A percentile compares a stretch with the other conserved stretches of the same genome.
phyloP scores from a whole-genome alignment of 2,888 invertebrate species.

The Drosophila kanekoi region DNA sequence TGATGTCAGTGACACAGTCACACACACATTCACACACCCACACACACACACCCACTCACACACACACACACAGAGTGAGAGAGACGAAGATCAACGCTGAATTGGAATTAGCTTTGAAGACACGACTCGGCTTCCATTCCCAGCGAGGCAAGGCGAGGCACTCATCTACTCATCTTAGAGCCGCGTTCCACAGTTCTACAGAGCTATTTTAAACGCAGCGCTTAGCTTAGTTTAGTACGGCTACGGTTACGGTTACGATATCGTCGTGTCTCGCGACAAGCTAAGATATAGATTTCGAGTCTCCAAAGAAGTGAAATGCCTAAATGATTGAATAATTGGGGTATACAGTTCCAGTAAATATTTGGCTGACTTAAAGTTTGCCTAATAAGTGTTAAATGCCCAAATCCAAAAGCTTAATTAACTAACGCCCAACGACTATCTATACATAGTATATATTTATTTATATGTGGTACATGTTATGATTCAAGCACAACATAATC shows the following conservation, averaged over 20 bases:
- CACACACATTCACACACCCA: slow-evolving; percentile 21
- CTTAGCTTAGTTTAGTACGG: slow-evolving; percentile 75
- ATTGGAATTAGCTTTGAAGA: slow-evolving; percentile 51
- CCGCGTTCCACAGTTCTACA: slow-evolving; percentile 31
- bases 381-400: slow-evolving; percentile 21
- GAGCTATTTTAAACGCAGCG: slow-evolving; percentile 29
- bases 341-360: background rate
- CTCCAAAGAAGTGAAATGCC: background rate
- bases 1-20: slow-evolving; percentile 74
- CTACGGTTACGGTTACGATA: slow-evolving; percentile 51
- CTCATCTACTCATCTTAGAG: slow-evolving; percentile 40
- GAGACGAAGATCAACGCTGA: slow-evolving; percentile 36
- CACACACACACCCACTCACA: slow-evolving; percentile 21
- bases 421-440: background rate
- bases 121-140: slow-evolving; percentile 30
- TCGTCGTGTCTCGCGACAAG: slow-evolving; percentile 18
- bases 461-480: slow-evolving; percentile 17
- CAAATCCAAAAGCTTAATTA: slow-evolving; percentile 10
- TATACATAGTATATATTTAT: background rate
- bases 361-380: background rate
- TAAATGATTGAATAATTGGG: background rate
- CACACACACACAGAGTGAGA: slow-evolving; percentile 40
- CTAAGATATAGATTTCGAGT: slow-evolving; percentile 1
- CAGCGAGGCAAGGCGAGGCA: slow-evolving; percentile 9
- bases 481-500: slow-evolving; percentile 64